Conservation (phyloP, 1,140 invertebrate genomes). For the Apis dorsata region DNA sequence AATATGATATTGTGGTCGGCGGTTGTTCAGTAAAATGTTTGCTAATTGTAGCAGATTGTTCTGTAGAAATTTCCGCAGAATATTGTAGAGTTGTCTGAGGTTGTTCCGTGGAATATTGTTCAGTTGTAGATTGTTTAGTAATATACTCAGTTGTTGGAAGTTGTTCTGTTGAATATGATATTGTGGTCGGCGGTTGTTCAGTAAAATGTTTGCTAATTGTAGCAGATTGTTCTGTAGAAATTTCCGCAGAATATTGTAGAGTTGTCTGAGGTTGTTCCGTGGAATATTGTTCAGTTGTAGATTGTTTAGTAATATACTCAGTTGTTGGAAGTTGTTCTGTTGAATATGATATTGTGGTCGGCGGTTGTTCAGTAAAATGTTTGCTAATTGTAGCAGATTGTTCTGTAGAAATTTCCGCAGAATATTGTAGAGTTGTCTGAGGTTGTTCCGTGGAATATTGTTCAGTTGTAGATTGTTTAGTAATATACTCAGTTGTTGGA, state of each 20-base stretch:
- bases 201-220: conserved; percentile 10
- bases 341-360: background rate
- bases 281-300: background rate
- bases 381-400: conserved; percentile 8
- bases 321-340: background rate
- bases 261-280: background rate
- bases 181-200: background rate
- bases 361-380: conserved; percentile 29
- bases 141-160: background rate
- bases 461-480: background rate
- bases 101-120: background rate
- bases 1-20: background rate
- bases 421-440: background rate
- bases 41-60: background rate
- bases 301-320: too few relatives aligned
- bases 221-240: conserved; percentile 1
- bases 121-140: too few relatives aligned
- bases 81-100: background rate
- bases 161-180: conserved; percentile 13
- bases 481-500: background rate
- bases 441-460: conserved; percentile 3
- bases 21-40: conserved; percentile 34
- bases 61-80: background rate
- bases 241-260: background rate
- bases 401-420: background rate